A percentile compares a stretch with the other conserved stretches of the same genome.
These are phyloP conservation scores for Hirundo rustica DNA, from an alignment of 2,797 vertebrate genomes.

Conservation along the genomic window DNA sequence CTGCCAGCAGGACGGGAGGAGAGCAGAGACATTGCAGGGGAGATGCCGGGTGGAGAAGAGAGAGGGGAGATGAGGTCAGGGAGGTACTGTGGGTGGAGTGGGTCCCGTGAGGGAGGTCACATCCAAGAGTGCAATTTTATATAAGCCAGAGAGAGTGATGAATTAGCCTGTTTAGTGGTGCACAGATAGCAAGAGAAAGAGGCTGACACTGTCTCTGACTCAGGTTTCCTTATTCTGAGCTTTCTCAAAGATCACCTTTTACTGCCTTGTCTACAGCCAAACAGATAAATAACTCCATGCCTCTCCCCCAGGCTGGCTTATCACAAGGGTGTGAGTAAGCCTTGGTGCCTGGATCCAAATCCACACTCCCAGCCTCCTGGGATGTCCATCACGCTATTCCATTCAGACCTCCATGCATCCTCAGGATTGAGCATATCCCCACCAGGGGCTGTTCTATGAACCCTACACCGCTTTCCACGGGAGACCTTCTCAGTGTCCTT, in stretches of 20 bases:
- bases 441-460: not conserved
- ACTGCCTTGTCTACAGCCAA: constrained; percentile 18
- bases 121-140: constrained; percentile 26
- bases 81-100: constrained; percentile 29
- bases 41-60: not conserved
- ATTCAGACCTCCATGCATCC: not conserved
- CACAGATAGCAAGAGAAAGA: not conserved
- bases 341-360: not conserved
- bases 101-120: not conserved
- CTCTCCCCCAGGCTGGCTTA: not conserved
- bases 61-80: constrained; percentile 46
- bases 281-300: not conserved
- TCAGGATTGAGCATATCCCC: not conserved
- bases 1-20: not conserved
- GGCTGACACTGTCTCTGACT: not conserved
- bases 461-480: not conserved
- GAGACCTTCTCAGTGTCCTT: not conserved
- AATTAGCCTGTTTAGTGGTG: not conserved
- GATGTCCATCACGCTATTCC: not conserved
- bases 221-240: not conserved
- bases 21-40: not conserved
- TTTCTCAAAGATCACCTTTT: constrained; percentile 47
- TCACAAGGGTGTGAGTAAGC: not conserved
- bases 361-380: not conserved
- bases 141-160: not conserved